Evolutionary conservation across 2,797 vertebrate genomes (phyloP).

Genomic region (Microctenopoma lineatum): DNA sequence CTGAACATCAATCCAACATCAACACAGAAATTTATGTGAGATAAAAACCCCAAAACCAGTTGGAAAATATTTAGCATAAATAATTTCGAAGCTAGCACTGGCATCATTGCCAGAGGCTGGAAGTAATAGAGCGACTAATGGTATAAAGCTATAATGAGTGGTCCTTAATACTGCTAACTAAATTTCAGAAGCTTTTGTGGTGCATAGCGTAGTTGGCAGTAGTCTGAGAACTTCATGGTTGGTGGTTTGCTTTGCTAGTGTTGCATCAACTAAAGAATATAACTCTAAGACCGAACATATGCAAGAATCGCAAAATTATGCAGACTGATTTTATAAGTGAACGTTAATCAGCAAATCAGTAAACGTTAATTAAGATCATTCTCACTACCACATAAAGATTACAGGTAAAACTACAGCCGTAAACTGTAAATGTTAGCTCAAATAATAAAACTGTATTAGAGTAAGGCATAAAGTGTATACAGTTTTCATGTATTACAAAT

Average conservation of each 20-base stretch:
- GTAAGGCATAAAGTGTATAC: constrained; percentile 11
- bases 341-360: no score
- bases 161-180: no score
- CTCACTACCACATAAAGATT: neutral
- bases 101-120: neutral
- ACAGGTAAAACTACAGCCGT: neutral
- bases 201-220: no score
- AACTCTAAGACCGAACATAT: neutral
- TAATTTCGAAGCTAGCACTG: neutral
- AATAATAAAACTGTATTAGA: neutral
- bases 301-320: neutral
- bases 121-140: neutral
- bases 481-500: constrained; percentile 16
- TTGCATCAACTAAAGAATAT: neutral
- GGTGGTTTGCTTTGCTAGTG: no score
- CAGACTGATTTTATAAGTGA: constrained; percentile 8
- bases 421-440: neutral
- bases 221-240: no score
- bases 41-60: neutral
- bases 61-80: neutral
- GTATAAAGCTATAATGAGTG: no score
- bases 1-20: neutral
- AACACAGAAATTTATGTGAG: neutral
- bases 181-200: no score
- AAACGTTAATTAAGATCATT: no score